Evolutionary conservation across 2,888 invertebrate species (phyloP), one percentile per base, ranked within the genome.

Genomic region (Synanthedon vespiformis): DNA sequence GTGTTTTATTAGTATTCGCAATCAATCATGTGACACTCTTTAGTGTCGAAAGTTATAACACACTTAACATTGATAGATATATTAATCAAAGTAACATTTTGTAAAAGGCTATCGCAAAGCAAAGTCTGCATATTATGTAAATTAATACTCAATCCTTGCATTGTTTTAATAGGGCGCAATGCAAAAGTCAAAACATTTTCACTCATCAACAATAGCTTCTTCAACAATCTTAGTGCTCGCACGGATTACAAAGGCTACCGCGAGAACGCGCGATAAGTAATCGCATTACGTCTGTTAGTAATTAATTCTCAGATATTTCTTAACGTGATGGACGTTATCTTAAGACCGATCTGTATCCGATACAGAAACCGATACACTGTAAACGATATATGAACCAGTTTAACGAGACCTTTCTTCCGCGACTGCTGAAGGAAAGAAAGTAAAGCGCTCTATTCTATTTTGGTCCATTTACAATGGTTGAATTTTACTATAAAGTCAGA

Each of bases 221-320:
- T 52, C 54, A 52, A 54, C 40, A 49, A 16, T 40, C 52, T 65
- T 62, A 57, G 67, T 66, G 68, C 68, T 70, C 64, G 34, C 8
- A 34, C 34, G 66, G 67, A 72, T 72, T 67, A 75, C 74, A 77
- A 76, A 48, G 66, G 71, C 71, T 76, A 75, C 77, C 64, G 72
- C 68, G 59, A 67, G 74, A 68, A 70, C 64, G 69, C 63, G 62
- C 64, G 77, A 77, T 78, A 77, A 71, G 73, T 80, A 78, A 79
- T 79, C 80, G 75, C 70, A 80, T 80, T 78, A 80, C 69, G 70
- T 72, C 70, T 75, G 68, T 73, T 71, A 73, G 74, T 80, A 80
- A 80, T 80, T 80, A 80, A 78, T 78, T 78, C 75, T 68, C 72
- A 66, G 74, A 80, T 77, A 77, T 80, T 78, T 77, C 74, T 77